Evolutionary conservation across 2,797 vertebrate species (phyloP), one percentile per base, ranked within the genome.

Genomic region (Takifugu rubripes): DNA sequence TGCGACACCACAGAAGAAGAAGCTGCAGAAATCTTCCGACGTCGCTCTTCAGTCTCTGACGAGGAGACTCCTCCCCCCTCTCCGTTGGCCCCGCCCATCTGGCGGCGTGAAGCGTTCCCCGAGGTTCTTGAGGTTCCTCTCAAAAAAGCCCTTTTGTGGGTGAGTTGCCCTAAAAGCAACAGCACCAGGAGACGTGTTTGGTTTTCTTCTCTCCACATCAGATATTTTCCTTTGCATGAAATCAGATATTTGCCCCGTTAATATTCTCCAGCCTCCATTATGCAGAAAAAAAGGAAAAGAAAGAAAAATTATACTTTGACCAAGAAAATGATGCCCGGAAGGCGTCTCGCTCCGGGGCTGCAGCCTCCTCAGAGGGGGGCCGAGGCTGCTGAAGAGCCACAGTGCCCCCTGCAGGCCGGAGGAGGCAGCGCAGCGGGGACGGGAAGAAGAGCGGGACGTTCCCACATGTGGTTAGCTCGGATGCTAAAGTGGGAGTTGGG

Each of bases 241-340:
- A 90, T 88, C 84, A 79, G 87, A 87, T 90, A 87, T 91, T 86
- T 84, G 82, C 61, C 61, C 75, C 63, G 76, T 86, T 87, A 88
- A 86, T 91, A 90, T 87, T 88, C 82, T 88, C 82, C 75, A 68
- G 74, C 73, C 82, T 82, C 83, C 79, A 87, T 89, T 88, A 87
- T 86, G 84, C 83, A 84, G 77, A 54, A 68, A 79, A 36, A 46
- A 46, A 24, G 36, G 5, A 52, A 21, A 52, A 8, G 11, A 33
- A 72, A 83, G 85, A 81, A 61, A 82, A 86, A 85, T 85, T 85
- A 87, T 86, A 85, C 85, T 86, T 89, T 82, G 81, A 81, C 87
- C 88, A 87, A 84, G 83, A 87, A 91, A 90, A 90, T 81, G 77
- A 87, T 84, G 83, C 87, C 82, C 85, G 73, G 62, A 69, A 86